Percentiles rank a stretch among this genome's conserved stretches.
phyloP scores from a whole-genome alignment of 2,113 vertebrate species.

The Notothenia rossii region DNA sequence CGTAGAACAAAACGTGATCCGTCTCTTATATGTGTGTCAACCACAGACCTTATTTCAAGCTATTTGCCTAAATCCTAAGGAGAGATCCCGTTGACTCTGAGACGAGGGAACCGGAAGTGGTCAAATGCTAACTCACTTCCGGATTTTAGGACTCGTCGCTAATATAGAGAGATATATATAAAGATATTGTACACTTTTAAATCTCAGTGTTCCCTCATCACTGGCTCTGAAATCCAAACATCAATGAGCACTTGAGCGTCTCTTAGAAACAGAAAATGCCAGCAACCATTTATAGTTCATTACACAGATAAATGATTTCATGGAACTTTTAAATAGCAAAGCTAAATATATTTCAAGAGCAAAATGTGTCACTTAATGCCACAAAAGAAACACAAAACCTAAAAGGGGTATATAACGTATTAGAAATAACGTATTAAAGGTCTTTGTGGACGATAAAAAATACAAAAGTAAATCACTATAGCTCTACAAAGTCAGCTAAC shows the following conservation, averaged over 20 bases:
- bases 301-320: slow-evolving; percentile 1
- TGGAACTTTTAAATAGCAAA: slow-evolving; percentile 19
- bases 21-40: too few relatives aligned
- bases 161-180: too few relatives aligned
- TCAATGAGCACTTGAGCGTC: slow-evolving; percentile 37
- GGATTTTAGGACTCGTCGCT: too few relatives aligned
- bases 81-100: too few relatives aligned
- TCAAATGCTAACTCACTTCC: too few relatives aligned
- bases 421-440: slow-evolving; percentile 2
- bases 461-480: too few relatives aligned
- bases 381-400: neutral
- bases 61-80: too few relatives aligned
- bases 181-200: slow-evolving; percentile 21
- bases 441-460: too few relatives aligned
- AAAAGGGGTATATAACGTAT: neutral
- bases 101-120: too few relatives aligned
- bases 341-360: neutral
- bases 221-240: slow-evolving; percentile 32
- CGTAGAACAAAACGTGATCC: too few relatives aligned
- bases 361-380: neutral
- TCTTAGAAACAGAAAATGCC: neutral
- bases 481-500: too few relatives aligned
- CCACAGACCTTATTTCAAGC: too few relatives aligned
- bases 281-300: slow-evolving; percentile 10
- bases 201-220: slow-evolving; percentile 5